These are phyloP conservation scores for Drosophila mayri DNA, from an alignment of 1,140 invertebrate species.

Conservation along the genomic window DNA sequence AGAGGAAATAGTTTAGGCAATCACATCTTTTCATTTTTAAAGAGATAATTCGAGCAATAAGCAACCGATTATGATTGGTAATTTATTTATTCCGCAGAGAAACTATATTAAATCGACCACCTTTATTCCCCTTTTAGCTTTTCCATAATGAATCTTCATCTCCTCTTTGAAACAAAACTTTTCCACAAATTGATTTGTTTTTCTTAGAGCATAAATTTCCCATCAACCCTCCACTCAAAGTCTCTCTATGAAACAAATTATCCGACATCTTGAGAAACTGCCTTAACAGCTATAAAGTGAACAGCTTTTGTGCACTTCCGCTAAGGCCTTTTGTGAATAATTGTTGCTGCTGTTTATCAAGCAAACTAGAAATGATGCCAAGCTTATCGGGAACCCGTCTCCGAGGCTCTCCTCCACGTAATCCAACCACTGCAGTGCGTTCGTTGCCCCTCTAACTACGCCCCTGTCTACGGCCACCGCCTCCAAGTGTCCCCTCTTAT, in stretches of 20 bases:
- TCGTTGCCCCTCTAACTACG: background rate
- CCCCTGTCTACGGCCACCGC: background rate
- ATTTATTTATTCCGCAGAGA: too few species aligned
- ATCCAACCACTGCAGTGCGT: conserved; percentile 43
- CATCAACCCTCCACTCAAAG: background rate
- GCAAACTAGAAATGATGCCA: conserved; percentile 44
- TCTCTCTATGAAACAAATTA: background rate
- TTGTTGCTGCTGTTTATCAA: conserved; percentile 43
- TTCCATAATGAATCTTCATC: background rate
- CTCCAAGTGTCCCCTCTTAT: conserved; percentile 11
- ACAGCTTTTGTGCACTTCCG: conserved; percentile 38
- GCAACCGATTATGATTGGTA: background rate
- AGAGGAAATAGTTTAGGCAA: background rate
- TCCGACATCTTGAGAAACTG: conserved; percentile 8
- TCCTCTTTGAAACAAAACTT: background rate
- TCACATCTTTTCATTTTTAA: background rate
- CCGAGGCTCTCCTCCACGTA: background rate
- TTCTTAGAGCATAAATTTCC: background rate
- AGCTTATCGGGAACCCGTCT: conserved; percentile 44
- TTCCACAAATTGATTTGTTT: conserved; percentile 9
- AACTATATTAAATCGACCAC: too few species aligned
- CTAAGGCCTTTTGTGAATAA: conserved; percentile 11
- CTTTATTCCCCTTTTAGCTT: background rate
- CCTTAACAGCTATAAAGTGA: conserved; percentile 7
- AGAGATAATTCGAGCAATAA: background rate